Evolutionary conservation across 1,140 invertebrate genomes (phyloP), one percentile per base, ranked within the genome.

Genomic region (Drosophila gunungcola): DNA sequence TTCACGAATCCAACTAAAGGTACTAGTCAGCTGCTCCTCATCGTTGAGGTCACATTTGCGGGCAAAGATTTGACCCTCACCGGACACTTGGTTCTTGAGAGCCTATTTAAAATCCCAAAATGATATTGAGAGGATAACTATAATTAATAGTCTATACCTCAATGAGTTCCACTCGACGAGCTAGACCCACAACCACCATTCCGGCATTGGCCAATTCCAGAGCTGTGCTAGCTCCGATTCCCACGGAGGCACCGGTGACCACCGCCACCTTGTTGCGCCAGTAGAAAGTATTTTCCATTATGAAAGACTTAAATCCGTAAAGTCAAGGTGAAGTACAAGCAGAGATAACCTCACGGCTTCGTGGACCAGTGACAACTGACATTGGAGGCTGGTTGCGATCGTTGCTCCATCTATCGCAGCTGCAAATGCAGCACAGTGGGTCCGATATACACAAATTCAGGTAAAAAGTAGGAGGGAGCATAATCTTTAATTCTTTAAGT

Each of bases 171-270:
- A 92, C 85, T 39, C 94, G 93, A 45, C 95, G 86, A 2, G 95
- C 94, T 48, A 95, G 92, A 3, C 94, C 95, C 13, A 95, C 91
- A 2, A 95, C 95, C 53, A 92, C 36, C 93, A 95, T 93, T 6
- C 94, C 94, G 6, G 93, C 75, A 65, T 93, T 92, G 13, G 93
- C 93, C 45, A 95, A 85, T 2, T 74, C 58, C 52, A 92, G 45
- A 11, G 89, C 93, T 55, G 91, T 93, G 48, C 84, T 82, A 5
- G 93, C 93, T 3, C 95, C 95, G 36, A 96, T 95, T 2, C 95
- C 95, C 12, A 92, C 91, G n/a, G 94, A 95, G 3, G 95, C 95
- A 32, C 95, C 95, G 1, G 95, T 95, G 0, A 96, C 94, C 16
- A 96, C 91, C 2, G 95, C 95, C 34, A 95, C 93, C 68, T 94